These are phyloP conservation scores for Scomber scombrus DNA, from an alignment of 2,113 vertebrate genomes.

Conservation along the genomic window DNA sequence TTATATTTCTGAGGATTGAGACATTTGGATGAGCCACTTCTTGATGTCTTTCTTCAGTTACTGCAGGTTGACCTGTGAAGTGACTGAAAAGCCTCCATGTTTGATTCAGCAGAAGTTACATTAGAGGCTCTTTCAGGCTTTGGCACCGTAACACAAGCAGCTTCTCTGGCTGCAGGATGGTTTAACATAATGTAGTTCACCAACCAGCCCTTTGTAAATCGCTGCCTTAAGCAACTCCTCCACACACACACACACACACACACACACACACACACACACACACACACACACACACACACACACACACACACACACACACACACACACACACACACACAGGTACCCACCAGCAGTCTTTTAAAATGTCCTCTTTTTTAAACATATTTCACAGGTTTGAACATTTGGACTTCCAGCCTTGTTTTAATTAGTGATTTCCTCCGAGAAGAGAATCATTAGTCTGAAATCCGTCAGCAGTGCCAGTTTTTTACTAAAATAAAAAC, in stretches of 20 bases:
- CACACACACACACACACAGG: constrained; percentile 4
- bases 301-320: not conserved
- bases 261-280: constrained; percentile 2
- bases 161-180: constrained; percentile 19
- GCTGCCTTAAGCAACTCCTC: constrained; percentile 20
- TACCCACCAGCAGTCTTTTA: not conserved
- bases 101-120: constrained; percentile 21
- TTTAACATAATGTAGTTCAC: constrained; percentile 46
- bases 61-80: not conserved
- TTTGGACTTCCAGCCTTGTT: constrained; percentile 64
- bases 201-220: constrained; percentile 20
- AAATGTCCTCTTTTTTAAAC: constrained; percentile 5
- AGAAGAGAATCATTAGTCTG: constrained; percentile 70
- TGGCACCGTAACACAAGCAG: constrained; percentile 27
- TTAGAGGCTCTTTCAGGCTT: not conserved
- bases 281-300: constrained; percentile 7
- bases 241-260: not conserved
- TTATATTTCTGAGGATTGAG: not conserved
- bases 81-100: constrained; percentile 7
- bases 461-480: constrained; percentile 63
- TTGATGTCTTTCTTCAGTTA: not conserved
- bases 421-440: constrained; percentile 65
- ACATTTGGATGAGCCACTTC: not conserved
- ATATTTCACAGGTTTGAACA: constrained; percentile 28
- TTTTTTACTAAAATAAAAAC: constrained; percentile 55